Evolutionary conservation across 2,113 vertebrate species (phyloP), one percentile per base, ranked within the genome.

Genomic region (Desmodus rotundus): DNA sequence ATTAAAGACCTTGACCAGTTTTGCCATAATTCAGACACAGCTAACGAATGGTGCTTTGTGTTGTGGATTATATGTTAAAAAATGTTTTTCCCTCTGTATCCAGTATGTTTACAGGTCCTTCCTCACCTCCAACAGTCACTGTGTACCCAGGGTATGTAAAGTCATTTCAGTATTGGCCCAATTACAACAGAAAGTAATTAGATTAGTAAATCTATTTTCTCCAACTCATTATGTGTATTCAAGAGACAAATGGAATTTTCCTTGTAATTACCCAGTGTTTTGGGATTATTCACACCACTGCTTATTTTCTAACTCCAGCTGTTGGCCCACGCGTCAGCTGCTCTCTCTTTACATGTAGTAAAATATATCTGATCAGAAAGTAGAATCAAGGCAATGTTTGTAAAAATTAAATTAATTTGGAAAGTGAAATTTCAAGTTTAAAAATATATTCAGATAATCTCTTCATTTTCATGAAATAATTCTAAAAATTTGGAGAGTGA

Each of bases 171-270:
- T 73, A n/a, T 94, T 95, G 95, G 90, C 81, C 33, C 45, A 68
- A 41, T 36, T 82, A 88, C 95, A 96, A 68, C 72, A 63, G 0
- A 77, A 22, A 84, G 80, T 95, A 95, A 97, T 96, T 96, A 97
- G 74, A 87, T 68, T 90, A 96, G 77, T 94, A 96, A 96, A 96
- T 97, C 95, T 96, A 73, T 77, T 97, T 61, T 93, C 52, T 93
- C 24, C 22, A 93, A 92, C 56, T 81, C 80, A 85, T 52, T 90
- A 52, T 89, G 45, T 92, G 19, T 47, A 68, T 92, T 92, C 76
- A 77, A 41, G 70, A 94, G 91, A 86, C 91, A 96, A 96, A 94
- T 93, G 81, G 41, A 85, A 50, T 92, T 96, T 97, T 85, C 82
- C 78, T 92, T 94, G 81, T 93, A 87, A 93, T 96, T 85, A 92